phyloP scores from a whole-genome alignment of 2,797 vertebrate species.

The Acanthiza pusilla region DNA sequence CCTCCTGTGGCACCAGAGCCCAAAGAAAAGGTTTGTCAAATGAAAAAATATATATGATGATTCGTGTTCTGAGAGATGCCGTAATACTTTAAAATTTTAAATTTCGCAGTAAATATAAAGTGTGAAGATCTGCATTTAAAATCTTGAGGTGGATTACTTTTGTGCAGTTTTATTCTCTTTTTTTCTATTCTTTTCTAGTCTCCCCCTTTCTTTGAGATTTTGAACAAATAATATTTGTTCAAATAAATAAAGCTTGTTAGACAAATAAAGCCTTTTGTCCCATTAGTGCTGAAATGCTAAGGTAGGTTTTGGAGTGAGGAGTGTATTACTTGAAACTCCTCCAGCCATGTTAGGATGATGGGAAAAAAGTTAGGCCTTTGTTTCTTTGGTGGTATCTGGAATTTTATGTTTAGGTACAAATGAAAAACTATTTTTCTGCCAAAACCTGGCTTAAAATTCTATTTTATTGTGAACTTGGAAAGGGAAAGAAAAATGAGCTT shows the following conservation, averaged over 20 bases:
- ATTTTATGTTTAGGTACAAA: neutral
- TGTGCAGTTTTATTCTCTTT: neutral
- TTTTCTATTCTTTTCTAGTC: neutral
- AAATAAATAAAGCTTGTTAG: neutral
- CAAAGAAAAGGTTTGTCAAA: constrained; percentile 73
- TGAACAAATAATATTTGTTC: neutral
- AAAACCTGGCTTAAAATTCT: neutral
- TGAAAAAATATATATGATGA: neutral
- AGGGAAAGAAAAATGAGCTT: neutral
- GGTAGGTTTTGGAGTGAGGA: neutral
- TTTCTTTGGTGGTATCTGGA: neutral
- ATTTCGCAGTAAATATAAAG: neutral
- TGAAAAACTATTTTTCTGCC: neutral
- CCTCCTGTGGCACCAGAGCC: constrained; percentile 80
- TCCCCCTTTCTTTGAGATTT: neutral
- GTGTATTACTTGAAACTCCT: neutral
- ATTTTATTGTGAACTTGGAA: neutral
- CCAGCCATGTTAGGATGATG: neutral
- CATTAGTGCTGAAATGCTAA: neutral
- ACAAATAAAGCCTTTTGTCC: neutral
- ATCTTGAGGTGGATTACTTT: neutral
- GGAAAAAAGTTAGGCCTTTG: neutral
- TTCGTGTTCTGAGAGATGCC: neutral
- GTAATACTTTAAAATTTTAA: neutral
- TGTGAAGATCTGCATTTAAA: neutral